Evolutionary conservation across 2,113 vertebrate genomes (phyloP).

Genomic region (Callionymus lyra): DNA sequence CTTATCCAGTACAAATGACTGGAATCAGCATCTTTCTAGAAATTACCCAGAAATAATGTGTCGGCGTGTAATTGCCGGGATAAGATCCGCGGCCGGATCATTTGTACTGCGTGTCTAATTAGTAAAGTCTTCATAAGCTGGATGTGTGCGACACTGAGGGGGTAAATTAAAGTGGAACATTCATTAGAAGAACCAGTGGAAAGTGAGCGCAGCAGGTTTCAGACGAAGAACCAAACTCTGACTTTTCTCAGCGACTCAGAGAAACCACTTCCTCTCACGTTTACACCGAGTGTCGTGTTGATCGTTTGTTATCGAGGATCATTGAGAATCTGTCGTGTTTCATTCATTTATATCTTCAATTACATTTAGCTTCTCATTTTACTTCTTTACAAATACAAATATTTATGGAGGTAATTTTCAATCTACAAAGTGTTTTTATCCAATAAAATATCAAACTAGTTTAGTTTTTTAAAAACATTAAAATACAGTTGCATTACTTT

Average conservation of each 20-base stretch:
- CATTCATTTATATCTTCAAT: too few species aligned
- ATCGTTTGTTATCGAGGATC: too few species aligned
- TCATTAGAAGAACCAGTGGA: slow-evolving; percentile 40
- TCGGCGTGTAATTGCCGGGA: slow-evolving; percentile 70
- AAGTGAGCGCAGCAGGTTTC: slow-evolving; percentile 38
- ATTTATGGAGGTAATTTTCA: too few species aligned
- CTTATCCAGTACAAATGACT: slow-evolving; percentile 48
- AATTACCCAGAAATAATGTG: slow-evolving; percentile 72
- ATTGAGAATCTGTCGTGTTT: too few species aligned
- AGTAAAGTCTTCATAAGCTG: slow-evolving; percentile 68
- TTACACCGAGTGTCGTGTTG: slow-evolving; percentile 63
- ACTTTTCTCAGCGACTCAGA: slow-evolving; percentile 53
- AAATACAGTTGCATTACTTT: too few species aligned
- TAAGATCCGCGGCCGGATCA: slow-evolving; percentile 72
- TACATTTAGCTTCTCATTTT: too few species aligned
- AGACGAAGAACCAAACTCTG: slow-evolving; percentile 39
- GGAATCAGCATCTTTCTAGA: slow-evolving; percentile 66
- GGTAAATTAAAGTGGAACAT: slow-evolving; percentile 54
- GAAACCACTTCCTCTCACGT: slow-evolving; percentile 70
- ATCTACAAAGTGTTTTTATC: too few species aligned
- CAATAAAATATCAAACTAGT: too few species aligned
- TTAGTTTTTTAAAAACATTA: too few species aligned
- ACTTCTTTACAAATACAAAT: too few species aligned
- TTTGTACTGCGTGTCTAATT: slow-evolving; percentile 75
- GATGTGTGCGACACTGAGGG: slow-evolving; percentile 61